Conservation (phyloP, 1,140 invertebrate species). For the Conus betulinus region DNA sequence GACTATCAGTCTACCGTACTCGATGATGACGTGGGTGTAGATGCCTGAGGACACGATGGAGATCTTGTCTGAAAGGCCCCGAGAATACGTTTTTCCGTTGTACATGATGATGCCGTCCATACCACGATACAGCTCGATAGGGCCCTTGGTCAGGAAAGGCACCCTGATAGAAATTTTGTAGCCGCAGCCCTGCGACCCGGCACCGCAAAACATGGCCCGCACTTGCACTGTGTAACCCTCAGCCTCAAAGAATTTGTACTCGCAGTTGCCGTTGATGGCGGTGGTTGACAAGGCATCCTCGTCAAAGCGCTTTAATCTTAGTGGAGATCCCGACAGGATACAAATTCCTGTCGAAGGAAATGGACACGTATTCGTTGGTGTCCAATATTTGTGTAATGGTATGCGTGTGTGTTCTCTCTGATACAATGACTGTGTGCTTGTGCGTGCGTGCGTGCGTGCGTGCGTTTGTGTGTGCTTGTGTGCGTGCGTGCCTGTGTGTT, state of each 20-base stretch:
- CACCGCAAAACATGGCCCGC: not conserved
- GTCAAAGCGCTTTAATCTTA: constrained; percentile 14
- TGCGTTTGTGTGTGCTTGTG: too few species aligned
- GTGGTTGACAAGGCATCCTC: not conserved
- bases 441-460: too few species aligned
- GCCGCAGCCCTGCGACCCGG: not conserved
- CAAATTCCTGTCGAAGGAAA: constrained; percentile 5
- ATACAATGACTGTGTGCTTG: too few species aligned
- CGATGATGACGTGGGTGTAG: not conserved
- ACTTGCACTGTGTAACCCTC: not conserved
- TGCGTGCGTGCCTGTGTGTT: too few species aligned
- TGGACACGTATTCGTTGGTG: too few species aligned
- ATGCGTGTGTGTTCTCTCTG: too few species aligned
- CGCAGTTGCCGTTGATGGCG: not conserved
- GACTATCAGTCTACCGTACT: not conserved
- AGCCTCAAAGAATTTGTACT: not conserved
- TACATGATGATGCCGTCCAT: not conserved
- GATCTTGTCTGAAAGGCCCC: not conserved
- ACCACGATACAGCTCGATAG: not conserved
- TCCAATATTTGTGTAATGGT: too few species aligned
- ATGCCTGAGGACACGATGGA: not conserved
- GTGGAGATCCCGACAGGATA: not conserved
- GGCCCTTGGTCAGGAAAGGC: not conserved
- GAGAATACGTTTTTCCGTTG: not conserved
- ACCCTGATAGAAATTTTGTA: not conserved